Evolutionary conservation across 2,888 invertebrate genomes (phyloP).

Genomic region (Galerucella nymphaeae): DNA sequence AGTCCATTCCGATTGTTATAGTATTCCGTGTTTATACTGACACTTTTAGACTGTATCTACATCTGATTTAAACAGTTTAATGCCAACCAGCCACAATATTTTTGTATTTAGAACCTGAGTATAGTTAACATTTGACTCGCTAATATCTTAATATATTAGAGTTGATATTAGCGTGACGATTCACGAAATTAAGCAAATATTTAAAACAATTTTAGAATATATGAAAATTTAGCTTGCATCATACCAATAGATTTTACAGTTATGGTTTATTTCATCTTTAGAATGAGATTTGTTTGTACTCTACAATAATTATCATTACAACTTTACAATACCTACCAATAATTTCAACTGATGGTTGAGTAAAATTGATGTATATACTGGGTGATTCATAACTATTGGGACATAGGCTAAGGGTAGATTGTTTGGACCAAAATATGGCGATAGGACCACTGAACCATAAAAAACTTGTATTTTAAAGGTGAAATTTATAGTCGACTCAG

Average conservation of each 20-base stretch:
- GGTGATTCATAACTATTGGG: too few relatives aligned
- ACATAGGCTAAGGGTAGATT: too few relatives aligned
- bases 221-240: slow-evolving; percentile 8
- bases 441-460: too few relatives aligned
- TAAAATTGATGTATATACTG: neutral
- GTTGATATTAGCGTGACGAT: neutral
- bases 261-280: slow-evolving; percentile 1
- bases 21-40: too few relatives aligned
- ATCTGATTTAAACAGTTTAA: neutral
- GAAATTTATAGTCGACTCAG: too few relatives aligned
- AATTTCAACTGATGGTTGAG: neutral
- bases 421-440: too few relatives aligned
- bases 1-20: too few relatives aligned
- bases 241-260: slow-evolving; percentile 6
- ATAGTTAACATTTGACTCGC: neutral
- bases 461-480: too few relatives aligned
- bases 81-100: neutral
- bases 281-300: slow-evolving; percentile 17
- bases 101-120: neutral
- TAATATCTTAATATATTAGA: neutral
- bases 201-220: slow-evolving; percentile 12
- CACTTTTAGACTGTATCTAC: neutral
- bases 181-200: neutral
- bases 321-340: slow-evolving; percentile 16
- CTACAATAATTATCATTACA: slow-evolving; percentile 13